Conservation (phyloP, 2,888 invertebrate species). For the Polia nebulosa region DNA sequence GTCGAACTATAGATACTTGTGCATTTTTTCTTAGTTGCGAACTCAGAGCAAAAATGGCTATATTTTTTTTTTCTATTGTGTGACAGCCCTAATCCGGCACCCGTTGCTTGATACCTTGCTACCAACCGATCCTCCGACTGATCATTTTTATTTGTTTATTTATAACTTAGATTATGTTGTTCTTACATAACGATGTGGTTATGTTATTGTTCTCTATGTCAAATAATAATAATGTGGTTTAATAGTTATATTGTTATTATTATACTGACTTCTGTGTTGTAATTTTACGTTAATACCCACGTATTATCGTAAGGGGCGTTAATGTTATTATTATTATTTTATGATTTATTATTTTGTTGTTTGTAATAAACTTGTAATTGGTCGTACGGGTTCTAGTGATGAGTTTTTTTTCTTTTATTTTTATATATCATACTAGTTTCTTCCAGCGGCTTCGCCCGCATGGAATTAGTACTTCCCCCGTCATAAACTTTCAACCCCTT, state of each 20-base stretch:
- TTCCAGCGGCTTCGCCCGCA: too few species aligned
- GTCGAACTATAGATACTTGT: too few species aligned
- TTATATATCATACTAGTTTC: too few species aligned
- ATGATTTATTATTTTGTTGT: conserved; percentile 13
- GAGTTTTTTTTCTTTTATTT: too few species aligned
- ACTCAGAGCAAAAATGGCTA: too few species aligned
- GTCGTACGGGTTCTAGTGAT: background rate
- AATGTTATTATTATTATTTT: conserved; percentile 26
- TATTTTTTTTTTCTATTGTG: too few species aligned
- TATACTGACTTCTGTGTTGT: conserved; percentile 12
- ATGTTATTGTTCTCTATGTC: conserved; percentile 42
- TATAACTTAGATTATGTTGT: conserved; percentile 62
- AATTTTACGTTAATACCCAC: conserved; percentile 10
- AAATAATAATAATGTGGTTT: conserved; percentile 54
- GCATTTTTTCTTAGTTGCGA: too few species aligned
- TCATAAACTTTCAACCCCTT: too few species aligned
- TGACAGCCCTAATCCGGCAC: conserved; percentile 41
- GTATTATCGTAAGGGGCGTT: conserved; percentile 21
- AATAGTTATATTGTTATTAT: conserved; percentile 26
- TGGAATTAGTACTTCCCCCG: too few species aligned
- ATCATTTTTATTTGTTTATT: conserved; percentile 78
- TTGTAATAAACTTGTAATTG: background rate
- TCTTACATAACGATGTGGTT: conserved; percentile 53
- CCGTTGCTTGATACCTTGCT: conserved; percentile 38
- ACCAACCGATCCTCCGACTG: conserved; percentile 40